Evolutionary conservation across 2,888 invertebrate genomes (phyloP).

Genomic region (Lathronympha strigana): DNA sequence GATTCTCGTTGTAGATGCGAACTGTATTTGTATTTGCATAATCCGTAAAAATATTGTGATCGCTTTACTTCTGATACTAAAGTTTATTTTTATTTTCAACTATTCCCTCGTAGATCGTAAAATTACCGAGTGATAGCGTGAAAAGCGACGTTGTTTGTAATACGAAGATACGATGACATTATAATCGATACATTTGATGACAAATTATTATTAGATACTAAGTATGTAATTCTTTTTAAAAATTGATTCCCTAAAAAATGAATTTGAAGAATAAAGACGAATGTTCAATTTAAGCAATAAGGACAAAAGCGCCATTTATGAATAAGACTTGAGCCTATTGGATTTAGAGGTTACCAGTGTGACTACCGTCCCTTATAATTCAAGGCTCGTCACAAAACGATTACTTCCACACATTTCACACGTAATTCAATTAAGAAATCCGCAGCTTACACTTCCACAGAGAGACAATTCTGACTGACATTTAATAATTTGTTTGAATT

Average conservation of each 20-base stretch:
- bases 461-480: constrained; percentile 13
- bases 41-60: background rate
- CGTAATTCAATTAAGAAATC: constrained; percentile 31
- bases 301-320: background rate
- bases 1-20: background rate
- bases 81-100: no score
- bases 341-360: background rate
- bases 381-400: constrained; percentile 10
- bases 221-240: no score
- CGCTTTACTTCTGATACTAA: background rate
- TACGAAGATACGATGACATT: no score
- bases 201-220: no score
- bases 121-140: no score
- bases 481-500: constrained; percentile 27
- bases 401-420: constrained; percentile 17
- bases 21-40: background rate
- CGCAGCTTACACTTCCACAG: constrained; percentile 11
- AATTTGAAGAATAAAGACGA: background rate
- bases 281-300: background rate
- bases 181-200: no score
- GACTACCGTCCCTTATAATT: constrained; percentile 4
- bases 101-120: no score
- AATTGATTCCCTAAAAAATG: background rate
- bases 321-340: background rate
- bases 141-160: no score